Evolutionary conservation across 2,888 invertebrate species (phyloP), one percentile per base, ranked within the genome.

Genomic region (Protonemura montana): DNA sequence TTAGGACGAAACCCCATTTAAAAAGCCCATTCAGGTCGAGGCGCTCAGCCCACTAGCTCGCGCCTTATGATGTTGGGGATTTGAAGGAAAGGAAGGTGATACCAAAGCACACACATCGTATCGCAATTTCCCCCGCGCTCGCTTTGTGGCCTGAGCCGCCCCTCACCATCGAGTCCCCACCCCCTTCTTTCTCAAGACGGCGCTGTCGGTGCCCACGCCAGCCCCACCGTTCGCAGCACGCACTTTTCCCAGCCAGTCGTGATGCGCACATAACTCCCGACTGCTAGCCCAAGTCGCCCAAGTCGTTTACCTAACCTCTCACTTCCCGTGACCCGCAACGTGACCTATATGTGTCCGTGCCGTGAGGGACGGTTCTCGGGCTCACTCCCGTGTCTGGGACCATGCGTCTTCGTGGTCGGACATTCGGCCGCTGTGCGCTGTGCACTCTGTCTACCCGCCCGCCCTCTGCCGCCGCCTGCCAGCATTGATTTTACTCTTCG

Each of bases 401-500:
- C 5, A 3, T 35, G 35, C 35, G 35, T 35, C 35, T 35, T 10
- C 35, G 35, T 35, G 35, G 35, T 35, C 5, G 35, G 35, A 10
- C 35, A 35, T 35, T 35, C 35, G 35, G 35, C 3, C 5, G 35
- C 35, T 6, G 35, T 35, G 35, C 35, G 35, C 35, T 3, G 10
- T 10, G 35, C 35, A 10, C 10, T 10, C 35, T 10, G 35, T 35
- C 10, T 35, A 10, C 35, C 3, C 35, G 3, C 5, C 35, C 35
- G 3, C 5, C 35, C 10, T 3, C 35, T 35, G 35, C 35, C 35
- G 35, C 35, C 10, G 35, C 35, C 35, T 35, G 35, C 59, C 59
- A 21, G 59, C 59, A 59, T 59, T 59, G 59, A 59, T 59, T 59
- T 59, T 59, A 59, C 59, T 59, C 59, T 59, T 59, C 59, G 59